Conservation (phyloP, 2,113 vertebrate species). For the Plotosus lineatus region DNA sequence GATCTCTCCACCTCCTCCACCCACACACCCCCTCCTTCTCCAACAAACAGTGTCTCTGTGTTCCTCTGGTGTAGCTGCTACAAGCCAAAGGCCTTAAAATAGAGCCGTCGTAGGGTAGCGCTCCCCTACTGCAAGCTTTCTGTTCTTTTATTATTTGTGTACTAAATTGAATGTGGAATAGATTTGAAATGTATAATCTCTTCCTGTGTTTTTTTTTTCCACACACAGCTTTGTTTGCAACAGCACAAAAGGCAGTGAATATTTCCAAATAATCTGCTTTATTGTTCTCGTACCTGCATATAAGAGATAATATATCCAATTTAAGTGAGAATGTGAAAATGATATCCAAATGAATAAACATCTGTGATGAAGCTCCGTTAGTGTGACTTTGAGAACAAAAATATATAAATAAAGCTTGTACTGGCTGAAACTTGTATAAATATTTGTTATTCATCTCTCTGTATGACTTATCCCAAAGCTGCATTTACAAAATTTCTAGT, state of each 20-base stretch:
- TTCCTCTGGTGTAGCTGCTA: conserved; percentile 33
- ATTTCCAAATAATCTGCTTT: not conserved
- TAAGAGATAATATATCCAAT: not conserved
- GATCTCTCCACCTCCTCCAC: not conserved
- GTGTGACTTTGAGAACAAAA: not conserved
- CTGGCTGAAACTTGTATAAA: not conserved
- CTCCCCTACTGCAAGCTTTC: conserved; percentile 2
- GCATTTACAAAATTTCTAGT: not conserved
- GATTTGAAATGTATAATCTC: not conserved
- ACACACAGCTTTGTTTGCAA: not conserved
- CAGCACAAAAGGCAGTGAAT: not conserved
- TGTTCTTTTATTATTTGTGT: conserved; percentile 19
- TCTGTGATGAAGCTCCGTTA: not conserved
- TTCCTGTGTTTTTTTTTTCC: not conserved
- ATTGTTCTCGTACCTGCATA: not conserved
- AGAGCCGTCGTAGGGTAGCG: conserved; percentile 9
- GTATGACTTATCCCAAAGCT: not conserved
- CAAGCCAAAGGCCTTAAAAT: conserved; percentile 42
- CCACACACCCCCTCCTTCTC: not conserved
- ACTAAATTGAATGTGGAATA: conserved; percentile 25
- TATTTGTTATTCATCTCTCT: not conserved
- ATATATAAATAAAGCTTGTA: not conserved
- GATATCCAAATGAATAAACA: not conserved
- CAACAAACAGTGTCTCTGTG: conserved; percentile 38
- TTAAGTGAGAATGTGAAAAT: not conserved